Percentiles rank a stretch among this genome's conserved stretches.
Evolutionary conservation across 2,797 vertebrate genomes (phyloP).

Genomic region (Synanceia verrucosa): DNA sequence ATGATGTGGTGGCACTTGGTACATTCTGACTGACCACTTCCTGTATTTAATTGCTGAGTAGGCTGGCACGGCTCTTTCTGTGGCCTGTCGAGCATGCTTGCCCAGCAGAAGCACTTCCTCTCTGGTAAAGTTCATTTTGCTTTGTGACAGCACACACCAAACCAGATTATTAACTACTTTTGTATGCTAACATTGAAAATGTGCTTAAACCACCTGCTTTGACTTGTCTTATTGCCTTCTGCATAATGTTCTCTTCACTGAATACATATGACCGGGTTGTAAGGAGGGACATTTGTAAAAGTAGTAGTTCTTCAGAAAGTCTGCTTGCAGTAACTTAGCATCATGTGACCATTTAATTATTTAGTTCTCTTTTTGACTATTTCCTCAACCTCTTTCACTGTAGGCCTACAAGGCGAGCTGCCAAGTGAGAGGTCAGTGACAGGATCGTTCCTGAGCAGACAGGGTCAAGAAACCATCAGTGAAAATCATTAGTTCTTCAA

Average conservation of each 20-base stretch:
- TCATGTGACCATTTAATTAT: slow-evolving; percentile 24
- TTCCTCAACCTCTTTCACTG: neutral
- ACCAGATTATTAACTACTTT: no score
- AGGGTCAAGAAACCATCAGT: slow-evolving; percentile 12
- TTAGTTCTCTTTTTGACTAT: slow-evolving; percentile 15
- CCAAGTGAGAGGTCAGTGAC: slow-evolving; percentile 8
- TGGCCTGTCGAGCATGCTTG: neutral
- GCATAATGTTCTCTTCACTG: no score
- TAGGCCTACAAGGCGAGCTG: slow-evolving; percentile 3
- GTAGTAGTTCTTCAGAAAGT: neutral
- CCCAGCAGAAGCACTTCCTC: neutral
- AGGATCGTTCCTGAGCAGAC: slow-evolving; percentile 7
- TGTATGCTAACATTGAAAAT: neutral
- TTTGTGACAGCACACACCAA: neutral
- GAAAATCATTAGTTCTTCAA: slow-evolving; percentile 37
- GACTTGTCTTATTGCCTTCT: neutral
- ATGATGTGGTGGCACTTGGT: neutral
- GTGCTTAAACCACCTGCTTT: neutral
- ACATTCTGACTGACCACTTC: neutral
- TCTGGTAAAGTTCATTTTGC: neutral
- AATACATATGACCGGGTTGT: no score
- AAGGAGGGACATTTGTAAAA: neutral
- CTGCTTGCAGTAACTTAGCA: neutral
- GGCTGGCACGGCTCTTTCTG: neutral
- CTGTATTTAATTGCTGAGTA: neutral